A percentile compares a stretch with the other conserved stretches of the same genome.
Conservation (phyloP, 2,113 vertebrate genomes). For the Platycercus adscitus region DNA sequence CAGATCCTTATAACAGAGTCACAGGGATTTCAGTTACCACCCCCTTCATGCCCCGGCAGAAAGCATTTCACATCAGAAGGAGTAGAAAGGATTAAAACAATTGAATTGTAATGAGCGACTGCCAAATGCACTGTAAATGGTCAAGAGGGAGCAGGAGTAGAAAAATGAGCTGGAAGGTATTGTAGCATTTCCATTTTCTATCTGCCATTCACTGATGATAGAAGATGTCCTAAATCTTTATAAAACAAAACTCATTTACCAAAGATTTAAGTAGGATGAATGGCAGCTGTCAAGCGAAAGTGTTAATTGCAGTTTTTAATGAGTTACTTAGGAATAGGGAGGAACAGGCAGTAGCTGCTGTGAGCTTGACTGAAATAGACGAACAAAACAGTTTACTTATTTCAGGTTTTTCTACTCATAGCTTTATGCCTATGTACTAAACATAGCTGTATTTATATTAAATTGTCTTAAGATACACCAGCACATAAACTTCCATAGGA, state of each 20-base stretch:
- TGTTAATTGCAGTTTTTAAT: not conserved
- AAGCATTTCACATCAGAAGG: not conserved
- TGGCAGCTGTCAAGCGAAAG: not conserved
- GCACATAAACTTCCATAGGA: not conserved
- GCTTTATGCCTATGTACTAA: not conserved
- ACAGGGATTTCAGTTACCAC: not conserved
- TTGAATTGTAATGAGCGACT: conserved; percentile 4
- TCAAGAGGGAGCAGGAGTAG: not conserved
- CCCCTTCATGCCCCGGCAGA: not conserved
- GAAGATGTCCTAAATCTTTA: not conserved
- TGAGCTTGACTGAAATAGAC: not conserved
- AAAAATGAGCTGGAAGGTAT: not conserved
- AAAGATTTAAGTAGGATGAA: not conserved
- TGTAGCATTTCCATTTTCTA: not conserved
- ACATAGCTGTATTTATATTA: not conserved
- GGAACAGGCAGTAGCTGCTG: not conserved
- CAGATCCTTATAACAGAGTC: conserved; percentile 12
- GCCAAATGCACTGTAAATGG: not conserved
- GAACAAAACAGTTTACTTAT: not conserved
- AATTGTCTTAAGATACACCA: not conserved
- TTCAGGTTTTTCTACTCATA: not conserved
- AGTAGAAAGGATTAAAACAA: conserved; percentile 20
- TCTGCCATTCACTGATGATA: not conserved
- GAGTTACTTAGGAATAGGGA: not conserved
- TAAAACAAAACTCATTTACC: not conserved